Percentiles rank a stretch among this genome's conserved stretches.
phyloP scores from a whole-genome alignment of 2,888 invertebrate genomes.

The Leucoptera coffeella region DNA sequence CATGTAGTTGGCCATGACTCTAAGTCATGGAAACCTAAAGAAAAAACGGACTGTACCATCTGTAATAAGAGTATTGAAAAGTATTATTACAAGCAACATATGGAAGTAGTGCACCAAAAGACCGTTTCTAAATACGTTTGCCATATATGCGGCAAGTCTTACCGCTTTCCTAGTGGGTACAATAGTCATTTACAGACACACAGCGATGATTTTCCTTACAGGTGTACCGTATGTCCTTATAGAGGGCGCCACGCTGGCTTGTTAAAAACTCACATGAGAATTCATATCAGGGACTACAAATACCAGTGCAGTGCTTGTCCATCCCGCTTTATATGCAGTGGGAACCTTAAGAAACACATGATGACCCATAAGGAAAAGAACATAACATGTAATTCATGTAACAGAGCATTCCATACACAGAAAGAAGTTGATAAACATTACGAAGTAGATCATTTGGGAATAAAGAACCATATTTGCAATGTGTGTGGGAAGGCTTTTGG shows the following conservation, averaged over 20 bases:
- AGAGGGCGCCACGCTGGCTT: conserved; percentile 20
- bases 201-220: conserved; percentile 17
- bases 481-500: conserved; percentile 25
- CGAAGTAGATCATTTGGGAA: conserved; percentile 20
- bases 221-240: conserved; percentile 22
- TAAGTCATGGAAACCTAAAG: conserved; percentile 3
- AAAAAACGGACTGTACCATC: conserved; percentile 3
- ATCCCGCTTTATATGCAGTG: conserved; percentile 18
- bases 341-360: conserved; percentile 25
- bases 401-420: conserved; percentile 18
- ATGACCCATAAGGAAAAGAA: conserved; percentile 22
- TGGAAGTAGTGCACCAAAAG: neutral
- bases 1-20: conserved; percentile 11
- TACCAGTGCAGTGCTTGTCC: conserved; percentile 23
- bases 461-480: conserved; percentile 19
- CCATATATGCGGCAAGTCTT: neutral
- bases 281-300: conserved; percentile 22
- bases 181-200: conserved; percentile 9
- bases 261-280: conserved; percentile 20
- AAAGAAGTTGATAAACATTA: conserved; percentile 20
- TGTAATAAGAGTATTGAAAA: conserved; percentile 2
- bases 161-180: neutral
- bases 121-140: neutral
- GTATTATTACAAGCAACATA: conserved; percentile 1
- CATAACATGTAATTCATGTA: conserved; percentile 21